phyloP scores from a whole-genome alignment of 1,140 invertebrate genomes.

The Dendrolimus kikuchii region DNA sequence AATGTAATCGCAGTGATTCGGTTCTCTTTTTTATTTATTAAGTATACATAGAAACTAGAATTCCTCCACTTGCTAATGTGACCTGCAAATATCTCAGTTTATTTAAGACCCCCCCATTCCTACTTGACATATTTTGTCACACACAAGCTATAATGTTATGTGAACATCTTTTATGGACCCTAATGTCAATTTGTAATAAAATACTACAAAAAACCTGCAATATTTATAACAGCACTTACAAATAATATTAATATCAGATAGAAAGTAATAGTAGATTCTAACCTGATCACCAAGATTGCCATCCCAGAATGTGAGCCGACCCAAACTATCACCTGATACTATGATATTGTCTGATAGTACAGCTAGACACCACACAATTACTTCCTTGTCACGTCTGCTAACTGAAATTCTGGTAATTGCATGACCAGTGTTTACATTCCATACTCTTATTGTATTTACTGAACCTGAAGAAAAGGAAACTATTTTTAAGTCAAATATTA shows the following conservation, averaged over 20 bases:
- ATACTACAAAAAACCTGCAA: background rate
- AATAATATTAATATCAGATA: conserved; percentile 1
- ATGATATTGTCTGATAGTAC: conserved; percentile 87
- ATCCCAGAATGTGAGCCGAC: conserved; percentile 91
- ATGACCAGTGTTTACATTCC: conserved; percentile 87
- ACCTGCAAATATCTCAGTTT: no score
- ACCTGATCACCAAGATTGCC: conserved; percentile 81
- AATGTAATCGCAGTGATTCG: no score
- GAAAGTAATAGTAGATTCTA: conserved; percentile 9
- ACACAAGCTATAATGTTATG: no score
- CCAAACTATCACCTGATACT: conserved; percentile 92
- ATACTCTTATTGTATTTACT: conserved; percentile 87
- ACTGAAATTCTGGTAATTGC: conserved; percentile 87
- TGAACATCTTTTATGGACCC: no score
- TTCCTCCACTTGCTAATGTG: no score
- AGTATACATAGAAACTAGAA: no score
- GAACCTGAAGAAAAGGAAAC: conserved; percentile 76
- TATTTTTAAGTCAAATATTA: conserved; percentile 1
- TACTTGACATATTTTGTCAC: no score
- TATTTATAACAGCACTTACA: background rate
- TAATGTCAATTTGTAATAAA: no score
- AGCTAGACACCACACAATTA: conserved; percentile 89
- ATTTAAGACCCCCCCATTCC: no score
- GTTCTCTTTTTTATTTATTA: no score
- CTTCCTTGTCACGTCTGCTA: conserved; percentile 77